Evolutionary conservation across 2,888 invertebrate species (phyloP), one percentile per base, ranked within the genome.

Genomic region (Steinernema hermaphroditum): DNA sequence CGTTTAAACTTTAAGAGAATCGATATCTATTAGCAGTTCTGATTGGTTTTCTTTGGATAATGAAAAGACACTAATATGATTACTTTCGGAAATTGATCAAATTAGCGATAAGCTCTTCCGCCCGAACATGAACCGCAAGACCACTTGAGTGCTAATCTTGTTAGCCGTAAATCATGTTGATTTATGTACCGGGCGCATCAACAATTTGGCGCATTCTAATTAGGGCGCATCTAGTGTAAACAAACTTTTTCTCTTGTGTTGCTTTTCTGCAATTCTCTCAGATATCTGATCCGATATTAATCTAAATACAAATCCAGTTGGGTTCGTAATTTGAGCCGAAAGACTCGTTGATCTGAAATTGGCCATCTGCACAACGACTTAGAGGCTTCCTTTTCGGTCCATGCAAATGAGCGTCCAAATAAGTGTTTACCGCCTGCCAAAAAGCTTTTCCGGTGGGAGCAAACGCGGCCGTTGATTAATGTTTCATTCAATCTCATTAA

Each of bases 41-140:
- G 62, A 62, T 62, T 62, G 62, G 16, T 62, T 27, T 62, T 16
- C 29, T 1, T 1, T 1, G 22, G 22, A 24, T 27, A 8, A 62
- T 34, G 32, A 27, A 24, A 50, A 50, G 50, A 50, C 50, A 19
- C 62, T 32, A 62, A 62, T 62, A 29, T 27, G 8, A 32, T 62
- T 62, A 62, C 62, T 62, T 62, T 14, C 34, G 32, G 32, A 29
- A 62, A 34, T 34, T 62, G 62, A 62, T 62, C 32, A 62, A 62
- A 62, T 62, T 62, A 62, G 62, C 62, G 62, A 32, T 62, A 29
- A 32, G 27, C 24, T 32, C 62, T 16, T 27, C 16, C 8, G 29
- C 29, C 34, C 62, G 32, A 29, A 27, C 16, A 32, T 14, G 34
- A 54, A 24, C 12, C 2, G 22, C 22, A 16, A 27, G 19, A 12